phyloP scores from a whole-genome alignment of 1,140 invertebrate species.

The Odontomachus brunneus region DNA sequence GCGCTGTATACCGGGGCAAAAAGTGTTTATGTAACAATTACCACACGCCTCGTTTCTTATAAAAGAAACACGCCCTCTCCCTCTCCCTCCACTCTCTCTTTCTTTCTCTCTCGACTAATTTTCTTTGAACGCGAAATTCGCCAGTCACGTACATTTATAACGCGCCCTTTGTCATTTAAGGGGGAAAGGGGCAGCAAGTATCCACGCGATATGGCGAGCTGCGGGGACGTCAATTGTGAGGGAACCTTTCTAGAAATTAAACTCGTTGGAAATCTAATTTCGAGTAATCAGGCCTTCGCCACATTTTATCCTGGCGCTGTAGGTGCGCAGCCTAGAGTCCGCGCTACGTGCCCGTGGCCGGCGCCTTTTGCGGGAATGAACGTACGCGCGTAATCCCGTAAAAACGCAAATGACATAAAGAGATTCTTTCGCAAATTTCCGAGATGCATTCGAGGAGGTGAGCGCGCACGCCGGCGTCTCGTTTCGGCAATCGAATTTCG shows the following conservation, averaged over 20 bases:
- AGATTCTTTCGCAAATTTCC: conserved; percentile 36
- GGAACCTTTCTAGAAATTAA: conserved; percentile 71
- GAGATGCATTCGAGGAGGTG: conserved; percentile 12
- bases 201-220: conserved; percentile 41
- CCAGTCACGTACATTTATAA: conserved; percentile 43
- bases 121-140: conserved; percentile 22
- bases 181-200: conserved; percentile 38
- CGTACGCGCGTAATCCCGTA: conserved; percentile 61
- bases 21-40: background rate
- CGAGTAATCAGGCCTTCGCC: conserved; percentile 68
- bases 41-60: background rate
- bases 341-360: conserved; percentile 2
- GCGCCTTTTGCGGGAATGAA: conserved; percentile 49
- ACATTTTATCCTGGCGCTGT: conserved; percentile 57
- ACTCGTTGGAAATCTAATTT: conserved; percentile 73
- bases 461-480: background rate
- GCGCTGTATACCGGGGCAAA: background rate
- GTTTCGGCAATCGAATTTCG: conserved; percentile 49
- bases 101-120: conserved; percentile 15
- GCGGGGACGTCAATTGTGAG: conserved; percentile 70
- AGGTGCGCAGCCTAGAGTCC: conserved; percentile 24
- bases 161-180: conserved; percentile 61
- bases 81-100: no score
- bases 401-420: conserved; percentile 65
- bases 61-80: background rate